These are phyloP conservation scores for Sebastes oblongus DNA, from an alignment of 2,797 vertebrate genomes.

Conservation along the genomic window DNA sequence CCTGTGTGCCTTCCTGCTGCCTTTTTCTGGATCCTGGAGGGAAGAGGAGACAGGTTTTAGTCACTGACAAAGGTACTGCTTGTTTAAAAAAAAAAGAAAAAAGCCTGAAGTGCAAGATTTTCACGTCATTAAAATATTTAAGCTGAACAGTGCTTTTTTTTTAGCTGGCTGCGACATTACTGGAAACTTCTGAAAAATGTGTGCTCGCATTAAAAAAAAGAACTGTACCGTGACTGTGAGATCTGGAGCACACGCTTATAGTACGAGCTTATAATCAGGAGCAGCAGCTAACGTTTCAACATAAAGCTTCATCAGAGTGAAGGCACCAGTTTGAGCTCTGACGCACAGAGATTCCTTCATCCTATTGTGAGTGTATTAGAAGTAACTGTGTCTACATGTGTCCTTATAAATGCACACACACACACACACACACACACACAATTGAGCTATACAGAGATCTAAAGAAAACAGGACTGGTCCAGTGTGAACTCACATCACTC, in stretches of 20 bases:
- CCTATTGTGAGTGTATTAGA: background rate
- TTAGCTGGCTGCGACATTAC: background rate
- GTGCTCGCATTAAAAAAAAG: background rate
- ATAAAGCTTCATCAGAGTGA: background rate
- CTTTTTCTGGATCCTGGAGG: constrained; percentile 67
- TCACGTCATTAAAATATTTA: constrained; percentile 8
- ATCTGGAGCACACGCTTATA: background rate
- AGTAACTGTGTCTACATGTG: background rate
- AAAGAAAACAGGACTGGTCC: background rate
- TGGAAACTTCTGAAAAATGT: background rate
- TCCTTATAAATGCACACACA: background rate
- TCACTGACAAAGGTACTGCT: background rate
- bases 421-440: background rate
- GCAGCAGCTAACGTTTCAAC: background rate
- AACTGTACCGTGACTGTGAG: no score
- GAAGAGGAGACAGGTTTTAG: constrained; percentile 21
- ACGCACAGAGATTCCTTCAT: background rate
- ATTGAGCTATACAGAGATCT: background rate
- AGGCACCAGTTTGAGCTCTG: background rate
- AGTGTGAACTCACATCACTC: constrained; percentile 71
- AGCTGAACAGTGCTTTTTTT: background rate
- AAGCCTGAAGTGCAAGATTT: background rate
- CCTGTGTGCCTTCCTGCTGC: constrained; percentile 35
- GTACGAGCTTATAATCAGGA: background rate
- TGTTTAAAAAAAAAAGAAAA: background rate